Percentiles rank a stretch among this genome's conserved stretches.
Conservation (phyloP, 1,140 invertebrate genomes). For the Drosophila elegans region DNA sequence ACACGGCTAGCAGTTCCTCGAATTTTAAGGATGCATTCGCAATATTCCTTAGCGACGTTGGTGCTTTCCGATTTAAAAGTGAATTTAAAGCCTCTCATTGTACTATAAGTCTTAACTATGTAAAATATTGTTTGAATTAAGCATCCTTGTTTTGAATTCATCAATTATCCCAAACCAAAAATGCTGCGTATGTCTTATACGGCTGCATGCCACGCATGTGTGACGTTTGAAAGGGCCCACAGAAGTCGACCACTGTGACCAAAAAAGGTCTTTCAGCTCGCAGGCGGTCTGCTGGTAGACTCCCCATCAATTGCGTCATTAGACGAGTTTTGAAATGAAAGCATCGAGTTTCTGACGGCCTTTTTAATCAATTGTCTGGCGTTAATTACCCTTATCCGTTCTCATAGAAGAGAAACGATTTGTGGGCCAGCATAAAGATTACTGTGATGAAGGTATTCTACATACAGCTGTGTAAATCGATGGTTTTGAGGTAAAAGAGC, state of each 20-base stretch:
- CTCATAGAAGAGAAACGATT: background rate
- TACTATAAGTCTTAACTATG: background rate
- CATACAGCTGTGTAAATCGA: too few relatives aligned
- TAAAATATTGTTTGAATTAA: background rate
- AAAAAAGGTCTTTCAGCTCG: slow-evolving; percentile 3
- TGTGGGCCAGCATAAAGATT: background rate
- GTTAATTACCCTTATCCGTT: background rate
- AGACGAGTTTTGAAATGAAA: slow-evolving; percentile 1
- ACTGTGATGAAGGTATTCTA: too few relatives aligned
- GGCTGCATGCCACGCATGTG: background rate
- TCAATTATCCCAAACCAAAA: slow-evolving; percentile 1
- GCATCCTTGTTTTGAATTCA: background rate
- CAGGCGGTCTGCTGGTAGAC: slow-evolving; percentile 2
- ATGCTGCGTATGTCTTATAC: background rate
- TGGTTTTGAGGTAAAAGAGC: too few relatives aligned
- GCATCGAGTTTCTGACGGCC: background rate
- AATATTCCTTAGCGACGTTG: background rate
- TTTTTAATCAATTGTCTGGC: background rate
- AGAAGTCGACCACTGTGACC: background rate
- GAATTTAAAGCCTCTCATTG: background rate
- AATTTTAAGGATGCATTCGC: background rate
- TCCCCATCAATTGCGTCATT: slow-evolving; percentile 2
- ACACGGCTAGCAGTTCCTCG: background rate
- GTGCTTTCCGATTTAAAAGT: background rate
- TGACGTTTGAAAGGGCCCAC: background rate